Evolutionary conservation across 2,113 vertebrate genomes (phyloP).

Genomic region (Protobothrops flavoviridis): DNA sequence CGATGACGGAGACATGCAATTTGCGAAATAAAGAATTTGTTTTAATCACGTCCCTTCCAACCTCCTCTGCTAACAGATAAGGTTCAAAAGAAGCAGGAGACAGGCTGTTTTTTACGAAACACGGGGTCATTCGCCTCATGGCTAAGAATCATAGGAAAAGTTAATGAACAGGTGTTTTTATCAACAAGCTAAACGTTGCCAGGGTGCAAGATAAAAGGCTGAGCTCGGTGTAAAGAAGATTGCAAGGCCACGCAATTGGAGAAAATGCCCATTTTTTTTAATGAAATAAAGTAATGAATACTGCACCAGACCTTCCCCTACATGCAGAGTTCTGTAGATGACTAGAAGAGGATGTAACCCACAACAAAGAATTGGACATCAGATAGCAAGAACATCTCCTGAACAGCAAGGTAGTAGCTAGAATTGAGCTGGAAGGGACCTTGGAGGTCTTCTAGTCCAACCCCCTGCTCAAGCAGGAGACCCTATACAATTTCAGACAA

Average conservation of each 20-base stretch:
- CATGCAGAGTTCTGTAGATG: background rate
- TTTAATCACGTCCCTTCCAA: background rate
- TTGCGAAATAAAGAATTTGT: background rate
- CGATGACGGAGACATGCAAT: background rate
- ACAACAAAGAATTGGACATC: background rate
- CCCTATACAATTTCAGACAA: background rate
- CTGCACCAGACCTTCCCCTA: background rate
- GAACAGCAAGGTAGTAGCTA: background rate
- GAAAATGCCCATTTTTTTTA: background rate
- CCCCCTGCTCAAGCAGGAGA: background rate
- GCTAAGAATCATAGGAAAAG: background rate
- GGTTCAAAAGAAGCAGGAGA: background rate
- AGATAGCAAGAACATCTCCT: background rate
- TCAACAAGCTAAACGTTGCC: background rate
- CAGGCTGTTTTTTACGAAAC: background rate
- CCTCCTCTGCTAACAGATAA: background rate
- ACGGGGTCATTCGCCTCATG: accelerated
- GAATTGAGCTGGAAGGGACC: too few species aligned
- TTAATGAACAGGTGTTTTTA: background rate
- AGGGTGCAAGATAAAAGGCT: background rate
- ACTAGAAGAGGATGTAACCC: background rate
- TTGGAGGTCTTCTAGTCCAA: background rate
- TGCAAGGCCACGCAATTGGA: background rate
- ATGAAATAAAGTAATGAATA: background rate
- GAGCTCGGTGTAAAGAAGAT: background rate